Evolutionary conservation across 2,113 vertebrate species (phyloP), one percentile per base, ranked within the genome.

Genomic region (Ammodytes dubius): DNA sequence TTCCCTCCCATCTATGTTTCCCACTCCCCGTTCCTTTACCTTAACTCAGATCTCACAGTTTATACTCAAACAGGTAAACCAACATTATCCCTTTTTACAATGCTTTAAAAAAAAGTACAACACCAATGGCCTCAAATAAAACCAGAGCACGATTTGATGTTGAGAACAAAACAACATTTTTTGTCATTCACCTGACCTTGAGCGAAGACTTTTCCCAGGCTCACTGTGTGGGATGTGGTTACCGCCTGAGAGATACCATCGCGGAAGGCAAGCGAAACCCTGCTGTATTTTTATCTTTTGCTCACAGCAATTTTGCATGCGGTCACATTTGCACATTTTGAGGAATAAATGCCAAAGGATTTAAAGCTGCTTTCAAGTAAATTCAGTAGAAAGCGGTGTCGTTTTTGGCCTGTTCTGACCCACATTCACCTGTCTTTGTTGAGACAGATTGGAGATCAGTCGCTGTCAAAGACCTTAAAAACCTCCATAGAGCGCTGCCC

Each of bases 141-240:
- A 42, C 43, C 0, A 35, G 60, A 52, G 47, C 37, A 58, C 12
- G 52, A 27, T 4, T 14, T 37, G 45, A 7, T 0, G 14, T 53
- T 1, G 46, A 61, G 27, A 17, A 75, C 54, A 43, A 74, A 69
- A 40, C 6, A 11, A 6, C 12, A 9, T 17, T 2, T 27, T 77
- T 45, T 83, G 74, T 86, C 88, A 45, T 88, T 75, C 17, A 27
- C 3, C 9, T 80, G 83, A 91, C 87, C 87, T 89, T 87, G 85
- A 81, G 49, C 45, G 39, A 11, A 57, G 11, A n/a, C 27, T 27
- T 66, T 59, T 40, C 64, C 37, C 45, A 42, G 45, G 35, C 35
- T 59, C 39, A 4, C n/a, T 71, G 27, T 71, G 27, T 17, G 58
- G 3, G 66, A 71, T 67, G 74, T 42, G 43, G 35, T 40, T 47